phyloP scores from a whole-genome alignment of 2,797 vertebrate genomes.

The Siniperca obscura region DNA sequence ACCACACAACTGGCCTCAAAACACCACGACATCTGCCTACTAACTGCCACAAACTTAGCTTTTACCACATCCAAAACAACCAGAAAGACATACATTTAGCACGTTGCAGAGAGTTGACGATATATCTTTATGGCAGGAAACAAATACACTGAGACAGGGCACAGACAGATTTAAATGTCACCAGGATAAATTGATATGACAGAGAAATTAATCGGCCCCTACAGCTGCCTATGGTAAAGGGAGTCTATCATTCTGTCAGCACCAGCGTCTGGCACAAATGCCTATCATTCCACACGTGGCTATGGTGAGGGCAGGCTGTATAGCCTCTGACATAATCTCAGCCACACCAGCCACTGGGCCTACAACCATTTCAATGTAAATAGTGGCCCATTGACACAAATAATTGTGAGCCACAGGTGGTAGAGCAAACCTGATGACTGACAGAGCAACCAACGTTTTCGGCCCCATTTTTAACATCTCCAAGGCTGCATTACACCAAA shows the following conservation, averaged over 20 bases:
- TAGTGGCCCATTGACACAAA: background rate
- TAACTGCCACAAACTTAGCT: background rate
- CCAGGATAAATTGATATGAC: conserved; percentile 38
- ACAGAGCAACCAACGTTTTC: background rate
- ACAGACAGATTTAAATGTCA: conserved; percentile 19
- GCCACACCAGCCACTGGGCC: conserved; percentile 2
- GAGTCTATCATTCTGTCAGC: conserved; percentile 46
- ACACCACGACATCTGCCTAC: conserved; percentile 14
- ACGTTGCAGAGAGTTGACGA: background rate
- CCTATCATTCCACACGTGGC: conserved; percentile 39
- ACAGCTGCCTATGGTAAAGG: conserved; percentile 43
- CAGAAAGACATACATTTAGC: background rate
- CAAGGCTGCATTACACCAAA: conserved; percentile 30
- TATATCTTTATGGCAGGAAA: background rate
- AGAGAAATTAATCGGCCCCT: conserved; percentile 21
- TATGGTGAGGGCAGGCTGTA: conserved; percentile 22
- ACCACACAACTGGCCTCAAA: conserved; percentile 31
- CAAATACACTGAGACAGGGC: background rate
- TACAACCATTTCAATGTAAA: background rate
- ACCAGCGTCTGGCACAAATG: conserved; percentile 33
- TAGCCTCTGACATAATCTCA: conserved; percentile 37
- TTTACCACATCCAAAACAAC: background rate
- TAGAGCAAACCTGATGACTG: background rate
- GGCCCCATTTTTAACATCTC: conserved; percentile 13
- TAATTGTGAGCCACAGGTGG: conserved; percentile 20